Percentiles rank a stretch among this genome's conserved stretches.
These are phyloP conservation scores for Thera britannica DNA, from an alignment of 2,888 invertebrate genomes.

Conservation along the genomic window DNA sequence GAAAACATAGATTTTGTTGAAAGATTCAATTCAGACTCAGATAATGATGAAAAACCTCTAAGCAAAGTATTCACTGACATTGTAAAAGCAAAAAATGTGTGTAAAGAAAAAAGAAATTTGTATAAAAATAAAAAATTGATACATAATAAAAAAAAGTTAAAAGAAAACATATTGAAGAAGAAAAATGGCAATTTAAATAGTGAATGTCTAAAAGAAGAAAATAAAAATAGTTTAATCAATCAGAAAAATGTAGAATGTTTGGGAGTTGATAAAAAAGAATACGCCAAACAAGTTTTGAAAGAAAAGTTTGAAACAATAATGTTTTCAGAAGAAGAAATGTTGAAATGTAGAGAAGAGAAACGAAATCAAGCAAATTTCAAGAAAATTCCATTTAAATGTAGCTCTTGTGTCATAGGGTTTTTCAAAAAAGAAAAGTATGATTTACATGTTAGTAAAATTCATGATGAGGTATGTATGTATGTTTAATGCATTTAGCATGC, in stretches of 20 bases:
- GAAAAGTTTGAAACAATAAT: slow-evolving; percentile 53
- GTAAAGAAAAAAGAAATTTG: background rate
- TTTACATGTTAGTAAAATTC: slow-evolving; percentile 56
- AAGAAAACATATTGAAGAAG: slow-evolving; percentile 13
- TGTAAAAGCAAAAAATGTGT: background rate
- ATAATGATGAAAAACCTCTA: slow-evolving; percentile 18
- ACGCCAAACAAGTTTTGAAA: slow-evolving; percentile 1
- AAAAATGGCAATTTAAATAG: background rate
- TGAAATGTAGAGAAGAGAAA: slow-evolving; percentile 58
- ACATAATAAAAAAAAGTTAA: slow-evolving; percentile 12
- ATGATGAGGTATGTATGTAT: slow-evolving; percentile 50
- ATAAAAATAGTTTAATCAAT: slow-evolving; percentile 4
- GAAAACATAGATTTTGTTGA: slow-evolving; percentile 13
- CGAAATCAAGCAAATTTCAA: slow-evolving; percentile 64
- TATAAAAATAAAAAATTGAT: slow-evolving; percentile 12
- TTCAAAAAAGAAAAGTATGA: slow-evolving; percentile 54
- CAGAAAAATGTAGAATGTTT: slow-evolving; percentile 6
- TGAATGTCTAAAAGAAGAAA: slow-evolving; percentile 1
- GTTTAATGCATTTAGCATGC: no score
- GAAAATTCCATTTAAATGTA: slow-evolving; percentile 67
- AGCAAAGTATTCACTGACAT: slow-evolving; percentile 12
- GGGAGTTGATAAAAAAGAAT: slow-evolving; percentile 25
- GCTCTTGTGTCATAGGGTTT: slow-evolving; percentile 66
- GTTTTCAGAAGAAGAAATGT: slow-evolving; percentile 61
- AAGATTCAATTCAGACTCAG: slow-evolving; percentile 1